Percentiles rank a stretch among this genome's conserved stretches.
Evolutionary conservation across 2,113 vertebrate species (phyloP).

Genomic region (Turdus rufiventris): DNA sequence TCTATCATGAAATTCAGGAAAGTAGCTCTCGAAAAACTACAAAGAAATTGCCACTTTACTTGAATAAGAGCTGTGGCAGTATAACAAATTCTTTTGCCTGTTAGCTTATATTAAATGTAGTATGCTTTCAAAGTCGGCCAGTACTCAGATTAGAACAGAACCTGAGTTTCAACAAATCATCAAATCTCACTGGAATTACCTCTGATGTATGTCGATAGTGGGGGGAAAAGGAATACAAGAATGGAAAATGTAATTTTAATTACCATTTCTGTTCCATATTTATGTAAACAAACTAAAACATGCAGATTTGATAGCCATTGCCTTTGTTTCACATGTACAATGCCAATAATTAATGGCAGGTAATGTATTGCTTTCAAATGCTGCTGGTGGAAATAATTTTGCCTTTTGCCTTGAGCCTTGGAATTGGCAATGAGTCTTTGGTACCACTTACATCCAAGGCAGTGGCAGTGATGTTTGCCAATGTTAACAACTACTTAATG

Average conservation of each 20-base stretch:
- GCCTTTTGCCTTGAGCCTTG: background rate
- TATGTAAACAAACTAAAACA: background rate
- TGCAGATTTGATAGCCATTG: background rate
- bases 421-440: background rate
- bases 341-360: background rate
- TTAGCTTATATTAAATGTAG: background rate
- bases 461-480: background rate
- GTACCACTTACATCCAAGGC: background rate
- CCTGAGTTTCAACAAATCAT: background rate
- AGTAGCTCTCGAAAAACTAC: background rate
- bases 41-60: background rate
- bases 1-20: background rate
- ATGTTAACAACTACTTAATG: background rate
- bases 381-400: background rate
- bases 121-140: background rate
- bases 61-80: background rate
- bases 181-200: background rate
- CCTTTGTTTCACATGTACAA: background rate
- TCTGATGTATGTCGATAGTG: background rate
- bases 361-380: background rate
- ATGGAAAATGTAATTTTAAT: background rate
- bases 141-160: background rate
- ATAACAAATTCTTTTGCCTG: background rate
- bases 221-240: background rate
- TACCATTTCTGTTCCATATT: background rate